Conservation (phyloP, 2,888 invertebrate species). For the Dione juno region DNA sequence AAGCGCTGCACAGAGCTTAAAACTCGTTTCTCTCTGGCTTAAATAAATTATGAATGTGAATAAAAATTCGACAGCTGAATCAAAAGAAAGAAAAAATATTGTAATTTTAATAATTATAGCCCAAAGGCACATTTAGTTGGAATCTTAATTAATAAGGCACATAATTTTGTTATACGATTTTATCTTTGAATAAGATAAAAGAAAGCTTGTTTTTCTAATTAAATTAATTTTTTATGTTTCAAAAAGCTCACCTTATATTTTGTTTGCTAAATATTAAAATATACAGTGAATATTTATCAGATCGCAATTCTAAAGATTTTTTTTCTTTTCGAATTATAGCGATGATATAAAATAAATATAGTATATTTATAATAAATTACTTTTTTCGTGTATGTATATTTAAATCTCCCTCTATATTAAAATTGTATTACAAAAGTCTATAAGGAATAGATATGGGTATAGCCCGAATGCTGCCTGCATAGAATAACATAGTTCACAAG, state of each 20-base stretch:
- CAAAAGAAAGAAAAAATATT: conserved; percentile 50
- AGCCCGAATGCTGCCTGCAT: no score
- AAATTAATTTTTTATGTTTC: background rate
- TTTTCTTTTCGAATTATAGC: background rate
- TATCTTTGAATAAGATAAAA: conserved; percentile 30
- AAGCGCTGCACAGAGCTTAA: background rate
- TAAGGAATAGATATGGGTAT: no score
- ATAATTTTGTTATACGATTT: conserved; percentile 14
- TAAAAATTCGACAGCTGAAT: conserved; percentile 45
- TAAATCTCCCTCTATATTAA: no score
- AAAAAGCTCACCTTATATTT: background rate
- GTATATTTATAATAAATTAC: background rate
- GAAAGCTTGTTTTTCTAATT: conserved; percentile 24
- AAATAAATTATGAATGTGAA: conserved; percentile 1
- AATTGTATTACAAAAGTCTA: no score
- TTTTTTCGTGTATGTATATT: no score
- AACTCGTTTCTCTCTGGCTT: background rate
- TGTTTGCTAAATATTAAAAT: background rate
- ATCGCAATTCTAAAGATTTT: background rate
- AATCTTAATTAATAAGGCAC: conserved; percentile 50
- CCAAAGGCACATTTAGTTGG: conserved; percentile 44
- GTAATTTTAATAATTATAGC: conserved; percentile 45
- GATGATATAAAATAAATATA: background rate
- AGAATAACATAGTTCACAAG: no score
- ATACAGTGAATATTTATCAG: background rate